These are phyloP conservation scores for Quiscalus mexicanus DNA, from an alignment of 2,113 vertebrate species.

Conservation along the genomic window DNA sequence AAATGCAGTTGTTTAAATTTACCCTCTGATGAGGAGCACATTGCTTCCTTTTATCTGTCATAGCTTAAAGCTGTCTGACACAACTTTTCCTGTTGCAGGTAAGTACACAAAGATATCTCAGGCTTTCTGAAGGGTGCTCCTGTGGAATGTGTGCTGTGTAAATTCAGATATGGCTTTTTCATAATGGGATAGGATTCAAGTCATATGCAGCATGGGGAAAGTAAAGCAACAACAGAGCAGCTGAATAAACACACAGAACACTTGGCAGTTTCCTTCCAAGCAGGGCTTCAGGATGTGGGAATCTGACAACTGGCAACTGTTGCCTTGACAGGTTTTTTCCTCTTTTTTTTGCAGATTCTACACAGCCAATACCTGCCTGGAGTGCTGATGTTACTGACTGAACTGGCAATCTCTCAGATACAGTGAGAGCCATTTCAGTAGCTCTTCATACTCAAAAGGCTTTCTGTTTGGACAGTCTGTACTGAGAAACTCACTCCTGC, in stretches of 20 bases:
- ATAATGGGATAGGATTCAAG: background rate
- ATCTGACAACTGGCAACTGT: background rate
- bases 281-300: background rate
- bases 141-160: background rate
- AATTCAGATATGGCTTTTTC: background rate
- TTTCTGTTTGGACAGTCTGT: background rate
- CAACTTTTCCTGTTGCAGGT: background rate
- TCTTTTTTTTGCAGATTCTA: slow-evolving; percentile 78
- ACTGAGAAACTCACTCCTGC: background rate
- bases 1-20: background rate
- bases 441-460: background rate
- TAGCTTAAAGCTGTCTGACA: background rate
- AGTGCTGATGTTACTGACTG: slow-evolving; percentile 87
- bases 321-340: background rate
- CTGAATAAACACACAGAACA: background rate
- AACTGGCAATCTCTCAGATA: slow-evolving; percentile 80
- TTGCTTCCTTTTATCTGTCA: background rate
- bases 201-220: background rate
- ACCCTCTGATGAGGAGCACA: background rate
- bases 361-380: slow-evolving; percentile 80
- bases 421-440: slow-evolving; percentile 49
- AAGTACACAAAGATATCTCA: background rate
- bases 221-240: background rate
- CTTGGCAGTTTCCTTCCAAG: background rate
- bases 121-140: background rate